Percentiles rank a stretch among this genome's conserved stretches.
Evolutionary conservation across 1,140 invertebrate genomes (phyloP).

Genomic region (Drosophila obscura): DNA sequence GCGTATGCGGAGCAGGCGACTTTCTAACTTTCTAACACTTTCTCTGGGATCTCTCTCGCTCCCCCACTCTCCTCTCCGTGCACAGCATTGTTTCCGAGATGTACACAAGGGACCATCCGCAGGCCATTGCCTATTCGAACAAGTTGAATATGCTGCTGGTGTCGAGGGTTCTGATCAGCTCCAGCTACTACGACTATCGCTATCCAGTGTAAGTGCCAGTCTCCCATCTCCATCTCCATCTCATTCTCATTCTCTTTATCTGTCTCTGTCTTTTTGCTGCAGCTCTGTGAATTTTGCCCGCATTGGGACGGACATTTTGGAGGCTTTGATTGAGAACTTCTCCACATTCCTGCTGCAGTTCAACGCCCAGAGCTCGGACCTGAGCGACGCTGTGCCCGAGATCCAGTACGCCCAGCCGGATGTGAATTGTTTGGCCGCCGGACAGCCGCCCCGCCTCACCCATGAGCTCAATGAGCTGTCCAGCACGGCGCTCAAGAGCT

Average conservation of each 20-base stretch:
- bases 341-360: conserved; percentile 75
- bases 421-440: conserved; percentile 58
- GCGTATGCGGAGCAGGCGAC: neutral
- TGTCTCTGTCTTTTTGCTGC: conserved; percentile 8
- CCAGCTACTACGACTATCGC: conserved; percentile 79
- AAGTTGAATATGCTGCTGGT: conserved; percentile 79
- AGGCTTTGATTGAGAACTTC: conserved; percentile 71
- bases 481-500: conserved; percentile 63
- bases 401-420: conserved; percentile 70
- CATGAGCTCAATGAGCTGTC: conserved; percentile 66
- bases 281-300: conserved; percentile 81
- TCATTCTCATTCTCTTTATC: conserved; percentile 1
- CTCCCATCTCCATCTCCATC: neutral
- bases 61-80: neutral
- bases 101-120: conserved; percentile 68
- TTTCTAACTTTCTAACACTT: conserved; percentile 18
- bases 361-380: conserved; percentile 64
- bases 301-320: conserved; percentile 78
- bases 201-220: conserved; percentile 70
- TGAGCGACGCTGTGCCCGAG: conserved; percentile 51
- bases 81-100: conserved; percentile 80
- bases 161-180: conserved; percentile 57
- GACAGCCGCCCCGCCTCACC: conserved; percentile 53
- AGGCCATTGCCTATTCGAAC: conserved; percentile 74
- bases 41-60: conserved; percentile 5